Base-by-base conservation (phyloP, 2,888 invertebrate species). In the Candidula unifasciata region DNA sequence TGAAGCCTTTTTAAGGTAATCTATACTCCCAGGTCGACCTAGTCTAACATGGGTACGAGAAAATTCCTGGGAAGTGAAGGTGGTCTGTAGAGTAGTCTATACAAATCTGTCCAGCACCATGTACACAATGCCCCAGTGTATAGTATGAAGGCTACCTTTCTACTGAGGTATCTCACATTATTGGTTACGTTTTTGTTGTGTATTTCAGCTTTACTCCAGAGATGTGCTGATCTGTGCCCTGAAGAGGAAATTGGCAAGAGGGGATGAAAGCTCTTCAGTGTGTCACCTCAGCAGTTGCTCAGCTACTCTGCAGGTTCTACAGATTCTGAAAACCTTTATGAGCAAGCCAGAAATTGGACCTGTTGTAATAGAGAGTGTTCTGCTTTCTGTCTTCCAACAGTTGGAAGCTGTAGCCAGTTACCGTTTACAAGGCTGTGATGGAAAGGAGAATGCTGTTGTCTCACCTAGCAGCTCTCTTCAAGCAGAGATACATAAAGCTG, bases 261-360 rank as follows among this genome's bases (percentile, higher is more conserved):
- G 85, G n/a, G 84, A 88, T 13, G 85, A 87, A 18, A 44, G 44
- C 44, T 10, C 78, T 3, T 79, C 33, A 33, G 73, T 68, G 52
- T 69, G 77, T 24, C 80, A 82, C 0, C 16, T 18, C 18, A 87
- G 86, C 30, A 87, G 88, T 5, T 88, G 87, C 60, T 71, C 85
- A 10, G 85, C 87, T 10, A 85, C 89, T 8, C 80, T 90, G 24
- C 87, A 88, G 80, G 93, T 93, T 16, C 93, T 97, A 93, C 95
- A 97, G 88, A 95, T 97, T 84, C 95, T 97, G 89, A 96, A 97
- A 35, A 97, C 97, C 71, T 94, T 97, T 76, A 94, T 98, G 86
- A 97, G 97, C 93, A 97, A 97, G 93, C 96, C 96, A 18, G 97
- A 97, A 93, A 96, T 98, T 83, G 97, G 97, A 16, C 91, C 93